Base-by-base conservation (phyloP, 2,888 invertebrate species). In the Trimorus sp. region DNA sequence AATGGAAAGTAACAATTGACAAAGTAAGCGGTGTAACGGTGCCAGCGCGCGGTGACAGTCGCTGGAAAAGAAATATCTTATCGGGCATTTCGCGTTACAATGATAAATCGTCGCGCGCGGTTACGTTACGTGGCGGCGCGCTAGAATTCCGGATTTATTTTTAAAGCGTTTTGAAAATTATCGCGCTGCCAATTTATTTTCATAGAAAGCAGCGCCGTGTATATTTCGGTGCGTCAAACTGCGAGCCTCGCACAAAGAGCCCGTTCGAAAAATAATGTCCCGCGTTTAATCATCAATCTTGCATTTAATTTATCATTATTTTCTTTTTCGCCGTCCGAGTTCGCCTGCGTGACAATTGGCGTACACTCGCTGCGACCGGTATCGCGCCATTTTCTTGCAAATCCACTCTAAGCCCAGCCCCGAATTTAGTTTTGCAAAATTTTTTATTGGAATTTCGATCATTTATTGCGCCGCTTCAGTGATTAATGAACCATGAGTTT, bases 101-200 rank as follows among this genome's bases (percentile, higher is more conserved):
- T 56, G 15, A 56, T 56, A 62, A 54, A 62, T 71, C 54, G 48
- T 54, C 37, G 54, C 4, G 51, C 14, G 14, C n/a, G 1, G 15
- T 62, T 53, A 15, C 11, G 15, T 11, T 0, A 16, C 26, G 26
- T 26, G 7, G 48, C 6, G 14, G 14, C 14, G 11, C 1, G 51
- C 42, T 12, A 48, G 15, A n/a, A 38, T 49, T 65, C 12, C 5
- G 42, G 49, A 4, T 49, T 74, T 74, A 74, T 66, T 75, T 75
- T 76, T 62, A 63, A 76, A 76, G 38, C 15, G 48, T 53, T n/a
- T 48, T 62, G 40, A 68, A 68, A 38, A 76, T 76, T 51, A 69
- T 69, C 69, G 38, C 54, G 68, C 66, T 60, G 54, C 60, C 54
- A 76, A 76, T 68, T 76, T 76, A 68, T 76, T 76, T 68, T 66